Conservation (phyloP, 2,113 vertebrate species). For the Podarcis cretensis region DNA sequence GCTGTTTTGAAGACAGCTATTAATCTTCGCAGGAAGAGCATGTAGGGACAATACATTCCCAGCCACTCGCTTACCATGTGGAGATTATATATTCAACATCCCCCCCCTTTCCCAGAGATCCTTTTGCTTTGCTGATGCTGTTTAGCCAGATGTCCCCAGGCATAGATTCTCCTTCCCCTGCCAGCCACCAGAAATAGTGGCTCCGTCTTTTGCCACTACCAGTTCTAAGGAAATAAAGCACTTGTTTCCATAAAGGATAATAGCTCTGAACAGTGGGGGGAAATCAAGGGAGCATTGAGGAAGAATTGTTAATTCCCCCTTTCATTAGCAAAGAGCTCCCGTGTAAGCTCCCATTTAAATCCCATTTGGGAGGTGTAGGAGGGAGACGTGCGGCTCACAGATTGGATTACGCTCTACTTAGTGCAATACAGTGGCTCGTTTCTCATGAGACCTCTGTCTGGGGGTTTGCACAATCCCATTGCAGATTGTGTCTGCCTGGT, state of each 20-base stretch:
- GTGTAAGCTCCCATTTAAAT: constrained; percentile 25
- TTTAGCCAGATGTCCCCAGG: not conserved
- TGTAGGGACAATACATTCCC: not conserved
- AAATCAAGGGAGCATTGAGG: constrained; percentile 1
- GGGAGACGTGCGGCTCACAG: not conserved
- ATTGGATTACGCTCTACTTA: constrained; percentile 10
- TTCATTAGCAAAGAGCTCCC: constrained; percentile 22
- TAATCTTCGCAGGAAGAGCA: not conserved
- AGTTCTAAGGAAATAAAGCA: not conserved
- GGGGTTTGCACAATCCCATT: not conserved
- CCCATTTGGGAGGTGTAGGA: constrained; percentile 3
- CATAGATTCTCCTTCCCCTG: not conserved
- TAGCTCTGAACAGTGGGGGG: not conserved
- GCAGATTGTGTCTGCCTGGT: too few relatives aligned
- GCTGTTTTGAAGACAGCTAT: not conserved
- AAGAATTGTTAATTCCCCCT: constrained; percentile 1
- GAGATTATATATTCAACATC: not conserved
- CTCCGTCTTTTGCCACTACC: not conserved
- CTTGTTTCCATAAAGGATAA: not conserved
- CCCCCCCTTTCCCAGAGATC: too few relatives aligned
- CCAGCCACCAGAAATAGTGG: not conserved
- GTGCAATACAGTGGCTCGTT: not conserved
- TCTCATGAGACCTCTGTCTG: not conserved
- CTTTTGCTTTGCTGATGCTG: not conserved
- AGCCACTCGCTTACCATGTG: not conserved